Percentiles rank a stretch among this genome's conserved stretches.
Evolutionary conservation across 2,797 vertebrate species (phyloP).

Genomic region (Enteromius paludinosus): DNA sequence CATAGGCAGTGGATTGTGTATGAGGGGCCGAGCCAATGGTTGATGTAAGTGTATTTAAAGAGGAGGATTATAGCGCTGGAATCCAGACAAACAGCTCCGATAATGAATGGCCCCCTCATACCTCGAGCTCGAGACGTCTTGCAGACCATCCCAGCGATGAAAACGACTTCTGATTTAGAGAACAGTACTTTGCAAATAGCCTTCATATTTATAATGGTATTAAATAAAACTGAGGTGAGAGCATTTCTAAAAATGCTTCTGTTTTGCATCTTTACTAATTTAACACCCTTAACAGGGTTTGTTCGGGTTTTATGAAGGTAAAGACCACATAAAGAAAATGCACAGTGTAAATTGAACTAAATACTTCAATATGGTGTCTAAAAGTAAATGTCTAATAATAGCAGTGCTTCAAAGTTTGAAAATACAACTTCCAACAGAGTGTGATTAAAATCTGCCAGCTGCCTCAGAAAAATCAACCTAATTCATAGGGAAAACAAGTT

Average conservation of each 20-base stretch:
- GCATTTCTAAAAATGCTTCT: neutral
- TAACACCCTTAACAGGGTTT: neutral
- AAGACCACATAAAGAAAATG: neutral
- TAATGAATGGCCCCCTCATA: slow-evolving; percentile 50
- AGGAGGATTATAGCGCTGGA: slow-evolving; percentile 40
- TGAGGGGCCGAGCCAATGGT: slow-evolving; percentile 26
- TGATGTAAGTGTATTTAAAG: slow-evolving; percentile 51
- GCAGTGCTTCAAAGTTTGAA: neutral
- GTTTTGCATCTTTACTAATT: neutral
- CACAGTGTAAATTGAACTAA: neutral
- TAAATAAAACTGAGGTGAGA: neutral
- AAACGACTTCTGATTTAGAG: slow-evolving; percentile 1
- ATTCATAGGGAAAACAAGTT: neutral
- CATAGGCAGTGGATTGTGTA: slow-evolving; percentile 24
- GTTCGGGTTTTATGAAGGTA: neutral
- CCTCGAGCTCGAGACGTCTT: slow-evolving; percentile 12
- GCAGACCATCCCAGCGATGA: slow-evolving; percentile 25
- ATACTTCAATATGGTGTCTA: neutral
- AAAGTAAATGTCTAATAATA: neutral
- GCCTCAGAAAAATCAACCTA: neutral
- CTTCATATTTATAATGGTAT: neutral
- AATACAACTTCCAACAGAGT: neutral
- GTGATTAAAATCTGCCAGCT: neutral
- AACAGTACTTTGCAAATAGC: neutral
- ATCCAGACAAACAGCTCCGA: slow-evolving; percentile 48